These are phyloP conservation scores for Tricholauxania praeusta DNA, from an alignment of 2,888 invertebrate species.

Conservation along the genomic window DNA sequence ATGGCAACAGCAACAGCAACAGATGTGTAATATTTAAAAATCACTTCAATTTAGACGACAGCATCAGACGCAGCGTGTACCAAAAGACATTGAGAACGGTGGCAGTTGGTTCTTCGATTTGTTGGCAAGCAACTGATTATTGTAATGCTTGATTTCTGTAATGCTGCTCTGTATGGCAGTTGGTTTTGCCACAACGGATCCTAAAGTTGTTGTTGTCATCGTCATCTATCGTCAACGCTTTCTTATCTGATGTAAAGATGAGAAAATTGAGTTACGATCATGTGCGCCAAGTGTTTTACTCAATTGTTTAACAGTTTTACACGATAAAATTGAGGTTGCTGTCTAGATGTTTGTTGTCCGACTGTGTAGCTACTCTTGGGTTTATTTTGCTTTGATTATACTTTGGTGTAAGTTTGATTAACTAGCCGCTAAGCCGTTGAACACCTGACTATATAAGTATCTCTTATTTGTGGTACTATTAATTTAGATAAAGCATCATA, in stretches of 20 bases:
- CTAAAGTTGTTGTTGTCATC: neutral
- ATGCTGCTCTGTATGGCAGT: neutral
- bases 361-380: neutral
- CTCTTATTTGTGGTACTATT: neutral
- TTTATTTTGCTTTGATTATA: neutral
- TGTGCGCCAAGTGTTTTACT: conserved; percentile 31
- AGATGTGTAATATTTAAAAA: conserved; percentile 24
- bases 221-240: conserved; percentile 10
- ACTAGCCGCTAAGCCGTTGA: neutral
- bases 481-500: no score
- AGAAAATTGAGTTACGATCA: conserved; percentile 34
- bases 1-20: conserved; percentile 1
- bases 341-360: neutral
- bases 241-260: conserved; percentile 34
- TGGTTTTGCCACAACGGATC: neutral
- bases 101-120: conserved; percentile 9
- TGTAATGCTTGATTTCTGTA: conserved; percentile 14
- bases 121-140: neutral
- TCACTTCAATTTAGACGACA: conserved; percentile 28
- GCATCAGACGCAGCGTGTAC: neutral
- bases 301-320: conserved; percentile 32
- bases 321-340: conserved; percentile 19
- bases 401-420: neutral
- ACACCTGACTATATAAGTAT: neutral
- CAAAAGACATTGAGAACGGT: neutral